A percentile compares a stretch with the other conserved stretches of the same genome.
Conservation (phyloP, 2,113 vertebrate genomes). For the Bambusicola thoracicus region DNA sequence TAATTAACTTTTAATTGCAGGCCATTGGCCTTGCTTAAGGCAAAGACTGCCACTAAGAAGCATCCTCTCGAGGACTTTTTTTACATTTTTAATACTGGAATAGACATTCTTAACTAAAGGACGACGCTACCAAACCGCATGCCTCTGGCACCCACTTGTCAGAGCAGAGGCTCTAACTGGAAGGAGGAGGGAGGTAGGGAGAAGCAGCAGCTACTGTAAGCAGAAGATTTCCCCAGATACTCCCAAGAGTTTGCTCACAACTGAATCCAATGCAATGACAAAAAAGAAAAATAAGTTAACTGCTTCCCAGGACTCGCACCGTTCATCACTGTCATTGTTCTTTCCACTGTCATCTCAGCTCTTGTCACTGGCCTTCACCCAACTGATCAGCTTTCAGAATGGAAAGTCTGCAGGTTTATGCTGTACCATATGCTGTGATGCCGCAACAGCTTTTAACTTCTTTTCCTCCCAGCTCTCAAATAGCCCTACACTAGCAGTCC, state of each 20-base stretch:
- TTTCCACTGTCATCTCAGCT: slow-evolving; percentile 4
- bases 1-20: slow-evolving; percentile 50
- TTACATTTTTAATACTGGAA: slow-evolving; percentile 68
- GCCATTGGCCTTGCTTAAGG: background rate
- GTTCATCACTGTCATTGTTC: background rate
- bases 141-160: slow-evolving; percentile 60
- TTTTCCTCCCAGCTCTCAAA: slow-evolving; percentile 32
- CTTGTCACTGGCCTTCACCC: slow-evolving; percentile 8
- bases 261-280: background rate
- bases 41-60: slow-evolving; percentile 32
- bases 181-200: slow-evolving; percentile 54
- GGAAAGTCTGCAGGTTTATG: slow-evolving; percentile 42
- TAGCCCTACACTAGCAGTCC: slow-evolving; percentile 23
- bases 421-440: slow-evolving; percentile 37
- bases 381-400: background rate
- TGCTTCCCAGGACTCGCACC: slow-evolving; percentile 23
- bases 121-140: background rate
- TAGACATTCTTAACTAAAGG: slow-evolving; percentile 50
- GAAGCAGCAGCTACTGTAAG: slow-evolving; percentile 55
- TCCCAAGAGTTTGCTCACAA: slow-evolving; percentile 39
- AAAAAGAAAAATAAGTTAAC: slow-evolving; percentile 56
- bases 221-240: slow-evolving; percentile 22
- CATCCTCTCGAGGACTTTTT: slow-evolving; percentile 30
- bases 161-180: slow-evolving; percentile 67
- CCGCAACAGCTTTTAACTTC: slow-evolving; percentile 55